Evolutionary conservation across 2,113 vertebrate species (phyloP).

Genomic region (Myiopsitta monachus): DNA sequence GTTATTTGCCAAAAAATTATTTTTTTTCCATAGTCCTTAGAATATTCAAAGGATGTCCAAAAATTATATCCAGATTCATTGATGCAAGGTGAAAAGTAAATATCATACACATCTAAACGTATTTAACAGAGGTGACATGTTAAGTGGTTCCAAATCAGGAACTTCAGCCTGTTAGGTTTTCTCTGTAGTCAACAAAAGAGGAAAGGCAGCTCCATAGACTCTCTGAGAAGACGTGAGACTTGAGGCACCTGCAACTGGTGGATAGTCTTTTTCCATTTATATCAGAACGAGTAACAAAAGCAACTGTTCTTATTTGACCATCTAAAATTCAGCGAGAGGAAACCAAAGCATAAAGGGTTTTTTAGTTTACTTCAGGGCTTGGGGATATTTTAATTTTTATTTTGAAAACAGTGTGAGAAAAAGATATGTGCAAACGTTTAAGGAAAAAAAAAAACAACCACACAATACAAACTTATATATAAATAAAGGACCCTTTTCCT

Average conservation of each 20-base stretch:
- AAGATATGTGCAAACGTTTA: background rate
- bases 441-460: fast-evolving
- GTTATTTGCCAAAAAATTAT: background rate
- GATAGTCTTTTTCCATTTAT: background rate
- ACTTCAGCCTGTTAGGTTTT: background rate
- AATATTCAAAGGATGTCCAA: background rate
- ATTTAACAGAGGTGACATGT: background rate
- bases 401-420: background rate
- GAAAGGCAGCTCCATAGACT: background rate
- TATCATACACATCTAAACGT: background rate
- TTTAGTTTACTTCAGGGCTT: fast-evolving
- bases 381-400: background rate
- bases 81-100: background rate
- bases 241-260: background rate
- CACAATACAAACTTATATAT: background rate
- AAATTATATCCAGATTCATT: background rate
- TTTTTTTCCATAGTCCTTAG: background rate
- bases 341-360: fast-evolving
- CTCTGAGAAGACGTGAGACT: background rate
- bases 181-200: background rate
- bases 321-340: background rate
- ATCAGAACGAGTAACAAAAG: background rate
- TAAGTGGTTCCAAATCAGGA: background rate
- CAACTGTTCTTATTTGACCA: background rate
- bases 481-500: background rate